Evolutionary conservation across 2,797 vertebrate species (phyloP).

Genomic region (Leptodactylus fallax): DNA sequence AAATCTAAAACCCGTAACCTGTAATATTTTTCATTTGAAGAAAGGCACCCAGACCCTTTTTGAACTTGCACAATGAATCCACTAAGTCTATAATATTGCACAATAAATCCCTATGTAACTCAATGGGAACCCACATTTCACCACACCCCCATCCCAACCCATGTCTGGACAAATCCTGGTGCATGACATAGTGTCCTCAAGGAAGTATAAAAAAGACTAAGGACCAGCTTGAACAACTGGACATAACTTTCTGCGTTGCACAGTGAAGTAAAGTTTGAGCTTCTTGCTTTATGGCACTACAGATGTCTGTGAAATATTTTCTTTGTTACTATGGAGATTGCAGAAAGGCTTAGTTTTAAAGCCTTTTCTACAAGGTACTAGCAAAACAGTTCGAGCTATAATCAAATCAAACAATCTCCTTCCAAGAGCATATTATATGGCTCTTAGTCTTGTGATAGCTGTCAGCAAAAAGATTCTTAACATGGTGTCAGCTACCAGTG

Average conservation of each 20-base stretch:
- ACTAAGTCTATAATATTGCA: too few species aligned
- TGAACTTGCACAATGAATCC: too few species aligned
- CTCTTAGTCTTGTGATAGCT: too few species aligned
- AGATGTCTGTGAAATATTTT: not conserved
- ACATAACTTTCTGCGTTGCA: not conserved
- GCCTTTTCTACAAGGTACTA: not conserved
- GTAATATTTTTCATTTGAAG: too few species aligned
- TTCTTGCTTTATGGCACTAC: not conserved
- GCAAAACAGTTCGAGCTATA: not conserved
- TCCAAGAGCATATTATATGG: too few species aligned
- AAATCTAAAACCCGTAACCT: too few species aligned
- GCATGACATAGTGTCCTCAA: not conserved
- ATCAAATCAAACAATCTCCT: too few species aligned
- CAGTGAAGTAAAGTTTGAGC: not conserved
- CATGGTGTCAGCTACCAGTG: not conserved
- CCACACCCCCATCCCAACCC: not conserved
- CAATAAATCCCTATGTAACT: too few species aligned
- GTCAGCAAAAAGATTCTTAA: not conserved
- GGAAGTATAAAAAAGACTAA: not conserved
- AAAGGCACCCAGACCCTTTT: too few species aligned
- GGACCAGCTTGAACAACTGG: not conserved
- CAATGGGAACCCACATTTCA: not conserved
- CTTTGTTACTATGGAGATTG: conserved; percentile 35
- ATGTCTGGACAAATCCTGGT: not conserved
- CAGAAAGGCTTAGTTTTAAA: not conserved